These are phyloP conservation scores for Ginglymostoma cirratum DNA, from an alignment of 2,113 vertebrate genomes.

Conservation along the genomic window DNA sequence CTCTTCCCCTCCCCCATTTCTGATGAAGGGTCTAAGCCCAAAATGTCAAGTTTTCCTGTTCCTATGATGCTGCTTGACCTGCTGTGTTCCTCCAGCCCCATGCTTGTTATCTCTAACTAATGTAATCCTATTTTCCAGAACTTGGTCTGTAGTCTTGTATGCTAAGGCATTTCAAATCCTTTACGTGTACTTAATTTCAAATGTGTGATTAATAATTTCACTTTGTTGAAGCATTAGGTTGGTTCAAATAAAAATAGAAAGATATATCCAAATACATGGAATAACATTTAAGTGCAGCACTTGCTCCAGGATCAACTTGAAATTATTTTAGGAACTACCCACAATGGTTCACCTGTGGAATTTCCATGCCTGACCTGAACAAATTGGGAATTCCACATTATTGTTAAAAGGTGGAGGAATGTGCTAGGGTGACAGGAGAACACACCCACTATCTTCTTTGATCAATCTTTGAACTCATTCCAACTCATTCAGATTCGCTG, in stretches of 20 bases:
- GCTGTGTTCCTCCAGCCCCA: no score
- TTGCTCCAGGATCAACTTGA: neutral
- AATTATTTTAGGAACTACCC: neutral
- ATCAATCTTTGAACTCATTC: neutral
- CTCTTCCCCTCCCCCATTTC: no score
- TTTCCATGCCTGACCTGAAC: neutral
- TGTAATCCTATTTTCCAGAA: no score
- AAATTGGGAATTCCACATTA: neutral
- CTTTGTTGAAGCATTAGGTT: neutral
- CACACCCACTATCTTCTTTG: neutral
- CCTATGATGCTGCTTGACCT: no score
- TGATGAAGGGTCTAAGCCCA: no score
- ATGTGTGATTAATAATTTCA: neutral
- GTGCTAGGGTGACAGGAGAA: no score
- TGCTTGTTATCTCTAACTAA: no score
- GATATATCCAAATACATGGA: neutral
- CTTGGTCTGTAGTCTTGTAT: no score
- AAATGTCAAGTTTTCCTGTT: no score
- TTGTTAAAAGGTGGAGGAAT: neutral
- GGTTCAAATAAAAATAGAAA: neutral
- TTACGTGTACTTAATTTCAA: neutral
- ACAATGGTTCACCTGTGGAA: neutral
- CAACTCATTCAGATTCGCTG: neutral
- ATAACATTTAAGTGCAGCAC: neutral
- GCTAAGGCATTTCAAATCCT: no score